A percentile compares a stretch with the other conserved stretches of the same genome.
Evolutionary conservation across 2,113 vertebrate genomes (phyloP).

Genomic region (Thymallus thymallus): DNA sequence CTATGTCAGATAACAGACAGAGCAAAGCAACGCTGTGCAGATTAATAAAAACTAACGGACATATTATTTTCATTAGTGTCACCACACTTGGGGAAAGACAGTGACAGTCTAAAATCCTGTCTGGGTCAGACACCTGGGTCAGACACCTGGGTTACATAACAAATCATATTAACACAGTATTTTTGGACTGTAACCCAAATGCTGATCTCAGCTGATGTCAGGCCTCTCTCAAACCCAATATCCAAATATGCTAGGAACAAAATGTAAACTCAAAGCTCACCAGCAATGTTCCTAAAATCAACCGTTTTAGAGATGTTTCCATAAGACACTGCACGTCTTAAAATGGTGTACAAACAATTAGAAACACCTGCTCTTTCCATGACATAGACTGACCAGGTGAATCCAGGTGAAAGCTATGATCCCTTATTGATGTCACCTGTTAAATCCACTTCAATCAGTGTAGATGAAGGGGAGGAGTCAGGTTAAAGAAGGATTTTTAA

Average conservation of each 20-base stretch:
- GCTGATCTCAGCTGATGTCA: neutral
- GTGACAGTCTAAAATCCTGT: neutral
- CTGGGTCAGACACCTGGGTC: too few relatives aligned
- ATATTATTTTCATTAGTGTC: constrained; percentile 26
- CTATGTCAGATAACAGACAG: neutral
- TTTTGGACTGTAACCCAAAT: neutral
- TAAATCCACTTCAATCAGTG: too few relatives aligned
- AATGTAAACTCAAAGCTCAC: neutral
- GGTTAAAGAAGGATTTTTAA: too few relatives aligned
- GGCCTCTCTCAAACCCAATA: neutral
- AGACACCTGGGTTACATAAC: neutral
- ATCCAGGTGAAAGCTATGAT: too few relatives aligned
- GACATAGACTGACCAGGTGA: too few relatives aligned
- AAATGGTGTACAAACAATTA: neutral
- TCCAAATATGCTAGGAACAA: neutral
- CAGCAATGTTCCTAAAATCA: neutral
- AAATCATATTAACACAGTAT: neutral
- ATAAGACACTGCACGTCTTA: neutral
- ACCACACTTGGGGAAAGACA: constrained; percentile 1
- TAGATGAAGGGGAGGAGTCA: too few relatives aligned
- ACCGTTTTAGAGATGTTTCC: neutral
- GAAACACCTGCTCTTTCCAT: too few relatives aligned
- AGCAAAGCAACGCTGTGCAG: neutral
- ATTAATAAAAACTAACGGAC: neutral
- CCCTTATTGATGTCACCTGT: too few relatives aligned